A percentile compares a stretch with the other conserved stretches of the same genome.
Evolutionary conservation across 2,888 invertebrate genomes (phyloP).

Genomic region (Synergus umbraculus): DNA sequence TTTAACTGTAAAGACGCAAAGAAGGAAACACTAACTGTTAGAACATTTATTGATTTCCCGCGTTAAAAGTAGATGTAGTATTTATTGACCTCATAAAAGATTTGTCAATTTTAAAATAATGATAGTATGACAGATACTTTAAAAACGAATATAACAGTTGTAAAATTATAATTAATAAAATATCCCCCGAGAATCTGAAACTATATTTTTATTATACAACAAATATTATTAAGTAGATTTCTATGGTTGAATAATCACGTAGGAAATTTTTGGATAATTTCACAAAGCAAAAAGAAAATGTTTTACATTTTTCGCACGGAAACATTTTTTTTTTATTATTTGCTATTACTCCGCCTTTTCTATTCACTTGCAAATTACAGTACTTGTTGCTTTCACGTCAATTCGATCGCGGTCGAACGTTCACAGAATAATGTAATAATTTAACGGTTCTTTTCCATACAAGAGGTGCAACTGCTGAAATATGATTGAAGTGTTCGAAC

Average conservation of each 20-base stretch:
- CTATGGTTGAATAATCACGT: not conserved
- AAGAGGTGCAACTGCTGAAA: slow-evolving; percentile 40
- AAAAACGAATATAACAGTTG: too few species aligned
- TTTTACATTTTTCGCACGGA: not conserved
- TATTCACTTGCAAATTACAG: not conserved
- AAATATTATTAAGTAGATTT: not conserved
- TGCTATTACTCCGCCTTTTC: not conserved
- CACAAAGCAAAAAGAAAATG: not conserved
- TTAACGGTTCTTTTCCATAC: slow-evolving; percentile 68
- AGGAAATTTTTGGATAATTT: not conserved
- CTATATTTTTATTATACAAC: too few species aligned
- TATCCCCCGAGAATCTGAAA: too few species aligned
- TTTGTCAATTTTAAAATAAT: not conserved
- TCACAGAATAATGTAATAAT: slow-evolving; percentile 59
- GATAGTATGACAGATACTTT: too few species aligned
- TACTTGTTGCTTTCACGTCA: slow-evolving; percentile 1
- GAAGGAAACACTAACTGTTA: not conserved
- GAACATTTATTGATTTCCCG: too few species aligned
- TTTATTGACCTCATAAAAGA: not conserved
- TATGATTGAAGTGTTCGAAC: not conserved
- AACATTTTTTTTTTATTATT: not conserved
- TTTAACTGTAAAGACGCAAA: not conserved
- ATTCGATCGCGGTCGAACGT: slow-evolving; percentile 61
- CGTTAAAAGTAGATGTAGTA: not conserved
- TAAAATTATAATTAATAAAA: too few species aligned